Evolutionary conservation across 2,888 invertebrate species (phyloP), one percentile per base, ranked within the genome.

Genomic region (Euplexia lucipara): DNA sequence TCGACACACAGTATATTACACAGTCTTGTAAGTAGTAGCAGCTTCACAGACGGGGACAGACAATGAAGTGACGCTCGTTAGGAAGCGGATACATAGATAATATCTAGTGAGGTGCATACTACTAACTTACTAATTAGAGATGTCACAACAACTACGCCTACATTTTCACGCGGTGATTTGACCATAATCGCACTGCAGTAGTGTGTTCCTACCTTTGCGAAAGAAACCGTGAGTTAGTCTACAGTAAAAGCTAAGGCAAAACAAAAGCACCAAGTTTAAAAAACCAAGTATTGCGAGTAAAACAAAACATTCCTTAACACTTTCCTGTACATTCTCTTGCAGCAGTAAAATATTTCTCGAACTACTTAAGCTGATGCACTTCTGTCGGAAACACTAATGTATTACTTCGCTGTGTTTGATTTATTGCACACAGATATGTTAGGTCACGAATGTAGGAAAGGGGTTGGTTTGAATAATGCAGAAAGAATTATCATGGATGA

Each of bases 361-460:
- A 73, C 67, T 81, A 78, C 81, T 81, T 73, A 62, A 64, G 70
- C 64, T 78, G 70, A 78, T 78, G 81, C 65, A 57, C 51, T 72
- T 42, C 39, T 62, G 68, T 52, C 45, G 39, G 66, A 41, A 51
- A 39, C 59, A 39, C 63, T 73, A 67, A 81, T 69, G 66, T 81
- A 81, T 81, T 78, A 65, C 73, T 22, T 37, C 10, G n/a, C 49
- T 61, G 58, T 48, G 30, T 73, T 73, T 81, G 78, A 78, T 81
- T 78, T 81, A 78, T 81, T 62, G 78, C 73, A 54, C 62, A 64
- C 73, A 65, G 63, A 70, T 67, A 76, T 67, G 58, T 62, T 52
- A 48, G 22, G 62, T 48, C 58, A 52, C 41, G 47, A 45, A 45
- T 65, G 51, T 34, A 59, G 44, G 16, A 44, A 44, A 9, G 16